phyloP scores from a whole-genome alignment of 2,797 vertebrate genomes.

The Tragelaphus eurycerus region DNA sequence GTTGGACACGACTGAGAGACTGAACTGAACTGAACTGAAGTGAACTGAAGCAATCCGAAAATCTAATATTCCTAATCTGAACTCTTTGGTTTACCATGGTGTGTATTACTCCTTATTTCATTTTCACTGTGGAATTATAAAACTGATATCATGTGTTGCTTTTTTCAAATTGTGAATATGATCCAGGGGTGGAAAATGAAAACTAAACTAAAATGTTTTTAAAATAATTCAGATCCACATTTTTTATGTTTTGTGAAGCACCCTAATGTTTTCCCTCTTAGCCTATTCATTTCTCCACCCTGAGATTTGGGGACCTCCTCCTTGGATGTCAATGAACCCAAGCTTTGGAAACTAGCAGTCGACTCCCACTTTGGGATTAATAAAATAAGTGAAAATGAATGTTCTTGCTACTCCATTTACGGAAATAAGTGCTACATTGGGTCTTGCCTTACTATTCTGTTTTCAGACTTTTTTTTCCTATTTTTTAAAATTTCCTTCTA shows the following conservation, averaged over 20 bases:
- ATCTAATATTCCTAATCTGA: not conserved
- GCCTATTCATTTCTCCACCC: too few species aligned
- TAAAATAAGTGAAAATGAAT: slow-evolving; percentile 23
- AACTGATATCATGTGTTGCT: not conserved
- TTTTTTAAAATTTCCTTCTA: not conserved
- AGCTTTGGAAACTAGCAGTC: not conserved
- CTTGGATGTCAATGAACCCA: not conserved
- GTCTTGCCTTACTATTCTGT: not conserved
- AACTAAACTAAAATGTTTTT: not conserved
- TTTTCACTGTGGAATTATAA: not conserved
- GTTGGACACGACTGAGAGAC: not conserved
- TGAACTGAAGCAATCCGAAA: not conserved
- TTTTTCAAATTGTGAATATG: slow-evolving; percentile 12
- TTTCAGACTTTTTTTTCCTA: not conserved
- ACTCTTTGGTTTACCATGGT: not conserved
- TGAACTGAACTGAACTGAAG: not conserved
- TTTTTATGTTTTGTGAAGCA: not conserved
- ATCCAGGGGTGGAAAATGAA: not conserved
- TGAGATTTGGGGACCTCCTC: not conserved
- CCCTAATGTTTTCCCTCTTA: fast-evolving
- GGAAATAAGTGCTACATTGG: not conserved
- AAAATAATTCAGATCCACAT: not conserved
- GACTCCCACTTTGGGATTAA: not conserved
- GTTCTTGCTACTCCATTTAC: not conserved
- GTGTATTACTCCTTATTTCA: not conserved